A percentile compares a stretch with the other conserved stretches of the same genome.
These are phyloP conservation scores for Micromussa lordhowensis DNA, from an alignment of 92 coral and sea anemone genomes.

Conservation along the genomic window DNA sequence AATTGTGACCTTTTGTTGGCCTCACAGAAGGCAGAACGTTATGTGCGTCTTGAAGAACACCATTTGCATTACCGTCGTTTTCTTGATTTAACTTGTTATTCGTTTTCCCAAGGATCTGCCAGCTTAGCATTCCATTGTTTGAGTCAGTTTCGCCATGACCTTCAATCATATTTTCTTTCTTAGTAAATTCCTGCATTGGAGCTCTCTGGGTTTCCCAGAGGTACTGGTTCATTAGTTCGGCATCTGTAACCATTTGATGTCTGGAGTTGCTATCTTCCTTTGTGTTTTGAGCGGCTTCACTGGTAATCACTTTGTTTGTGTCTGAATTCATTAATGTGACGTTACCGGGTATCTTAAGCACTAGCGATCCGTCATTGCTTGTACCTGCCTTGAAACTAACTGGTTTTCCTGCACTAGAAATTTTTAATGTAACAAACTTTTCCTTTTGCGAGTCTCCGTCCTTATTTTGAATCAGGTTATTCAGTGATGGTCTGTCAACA, in stretches of 20 bases:
- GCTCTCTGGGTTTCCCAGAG: constrained; percentile 9
- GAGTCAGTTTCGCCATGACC: not conserved
- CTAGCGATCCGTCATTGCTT: constrained; percentile 79
- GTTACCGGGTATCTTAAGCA: constrained; percentile 73
- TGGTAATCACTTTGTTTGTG: constrained; percentile 7
- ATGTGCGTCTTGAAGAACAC: constrained; percentile 14
- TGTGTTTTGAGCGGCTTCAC: not conserved
- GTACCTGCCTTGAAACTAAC: constrained; percentile 89
- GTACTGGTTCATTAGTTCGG: constrained; percentile 20
- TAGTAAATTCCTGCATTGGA: constrained; percentile 24
- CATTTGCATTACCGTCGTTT: constrained; percentile 1
- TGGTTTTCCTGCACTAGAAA: constrained; percentile 79
- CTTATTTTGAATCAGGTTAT: constrained; percentile 1
- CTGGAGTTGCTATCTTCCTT: not conserved
- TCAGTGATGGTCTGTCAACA: not conserved
- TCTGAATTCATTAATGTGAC: constrained; percentile 49
- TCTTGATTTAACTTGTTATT: constrained; percentile 45
- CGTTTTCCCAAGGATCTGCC: constrained; percentile 72
- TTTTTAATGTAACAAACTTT: constrained; percentile 68
- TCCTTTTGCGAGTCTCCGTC: not conserved
- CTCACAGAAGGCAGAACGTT: not conserved
- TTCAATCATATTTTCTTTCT: constrained; percentile 26
- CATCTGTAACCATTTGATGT: constrained; percentile 6
- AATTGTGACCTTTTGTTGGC: constrained; percentile 21
- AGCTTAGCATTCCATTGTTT: constrained; percentile 11